phyloP scores from a whole-genome alignment of 1,140 invertebrate species.

The Chymomyza costata region DNA sequence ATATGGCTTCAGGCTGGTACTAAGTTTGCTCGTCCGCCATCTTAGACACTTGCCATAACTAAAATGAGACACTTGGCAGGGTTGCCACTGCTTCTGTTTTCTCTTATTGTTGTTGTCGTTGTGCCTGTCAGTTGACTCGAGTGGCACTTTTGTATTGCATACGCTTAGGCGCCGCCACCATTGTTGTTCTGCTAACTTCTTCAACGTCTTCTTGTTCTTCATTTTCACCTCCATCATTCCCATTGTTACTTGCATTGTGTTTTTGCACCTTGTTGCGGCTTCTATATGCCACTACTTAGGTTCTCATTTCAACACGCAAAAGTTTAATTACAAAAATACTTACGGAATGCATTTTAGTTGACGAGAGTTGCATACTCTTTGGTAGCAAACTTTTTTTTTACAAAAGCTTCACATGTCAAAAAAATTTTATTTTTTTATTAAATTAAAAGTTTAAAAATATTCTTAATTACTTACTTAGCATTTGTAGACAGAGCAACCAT shows the following conservation, averaged over 20 bases:
- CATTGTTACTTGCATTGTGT: constrained; percentile 33
- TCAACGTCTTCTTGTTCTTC: constrained; percentile 19
- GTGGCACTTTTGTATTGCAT: constrained; percentile 33
- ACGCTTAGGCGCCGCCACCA: background rate
- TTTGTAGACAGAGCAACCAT: no score
- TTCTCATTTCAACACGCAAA: constrained; percentile 45
- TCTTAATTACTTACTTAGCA: no score
- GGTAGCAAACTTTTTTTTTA: no score
- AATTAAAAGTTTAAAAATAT: no score
- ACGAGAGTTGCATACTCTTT: constrained; percentile 16
- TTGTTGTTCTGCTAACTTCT: constrained; percentile 20
- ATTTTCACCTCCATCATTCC: background rate
- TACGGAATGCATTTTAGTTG: constrained; percentile 41
- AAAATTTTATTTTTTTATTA: no score
- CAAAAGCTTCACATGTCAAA: no score
- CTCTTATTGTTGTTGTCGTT: constrained; percentile 1
- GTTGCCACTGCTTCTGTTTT: constrained; percentile 16
- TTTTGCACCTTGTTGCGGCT: constrained; percentile 31
- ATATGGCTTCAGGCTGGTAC: constrained; percentile 22
- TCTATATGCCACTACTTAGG: constrained; percentile 34
- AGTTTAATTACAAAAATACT: constrained; percentile 69
- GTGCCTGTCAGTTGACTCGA: constrained; percentile 26
- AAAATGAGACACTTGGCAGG: constrained; percentile 54
- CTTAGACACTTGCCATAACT: constrained; percentile 34
- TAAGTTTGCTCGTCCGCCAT: constrained; percentile 23